Conservation (phyloP, 2,888 invertebrate species). For the Diogma glabrata region DNA sequence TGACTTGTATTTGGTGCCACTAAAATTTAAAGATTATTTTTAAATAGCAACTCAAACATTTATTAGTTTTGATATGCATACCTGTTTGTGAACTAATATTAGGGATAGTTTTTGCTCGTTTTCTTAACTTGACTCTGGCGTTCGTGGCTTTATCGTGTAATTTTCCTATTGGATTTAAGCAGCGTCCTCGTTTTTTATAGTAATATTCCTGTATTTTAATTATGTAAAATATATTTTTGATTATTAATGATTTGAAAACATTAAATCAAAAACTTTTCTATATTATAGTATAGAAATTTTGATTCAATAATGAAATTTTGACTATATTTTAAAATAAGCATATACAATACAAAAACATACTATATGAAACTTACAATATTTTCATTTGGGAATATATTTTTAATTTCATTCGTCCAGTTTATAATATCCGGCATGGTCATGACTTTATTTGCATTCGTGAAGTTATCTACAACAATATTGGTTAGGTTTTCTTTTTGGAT, state of each 20-base stretch:
- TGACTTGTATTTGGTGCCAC: neutral
- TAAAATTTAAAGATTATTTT: neutral
- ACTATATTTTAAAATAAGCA: too few relatives aligned
- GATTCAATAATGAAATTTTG: too few relatives aligned
- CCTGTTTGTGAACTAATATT: neutral
- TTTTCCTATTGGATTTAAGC: neutral
- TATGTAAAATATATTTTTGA: too few relatives aligned
- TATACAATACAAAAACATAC: too few relatives aligned
- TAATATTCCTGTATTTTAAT: neutral
- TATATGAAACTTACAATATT: neutral
- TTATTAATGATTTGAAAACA: too few relatives aligned
- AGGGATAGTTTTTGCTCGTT: neutral
- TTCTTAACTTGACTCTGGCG: neutral
- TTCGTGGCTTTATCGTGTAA: neutral
- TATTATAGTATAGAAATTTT: too few relatives aligned
- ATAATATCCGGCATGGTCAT: conserved; percentile 2
- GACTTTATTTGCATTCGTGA: neutral
- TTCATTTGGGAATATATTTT: neutral
- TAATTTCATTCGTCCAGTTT: neutral
- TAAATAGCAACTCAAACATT: too few relatives aligned
- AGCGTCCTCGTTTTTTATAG: neutral
- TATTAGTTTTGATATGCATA: neutral
- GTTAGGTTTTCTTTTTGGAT: neutral
- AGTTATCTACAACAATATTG: neutral
- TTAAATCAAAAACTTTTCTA: too few relatives aligned